Evolutionary conservation across 2,888 invertebrate genomes (phyloP).

Genomic region (Orthonychiurus folsomi): DNA sequence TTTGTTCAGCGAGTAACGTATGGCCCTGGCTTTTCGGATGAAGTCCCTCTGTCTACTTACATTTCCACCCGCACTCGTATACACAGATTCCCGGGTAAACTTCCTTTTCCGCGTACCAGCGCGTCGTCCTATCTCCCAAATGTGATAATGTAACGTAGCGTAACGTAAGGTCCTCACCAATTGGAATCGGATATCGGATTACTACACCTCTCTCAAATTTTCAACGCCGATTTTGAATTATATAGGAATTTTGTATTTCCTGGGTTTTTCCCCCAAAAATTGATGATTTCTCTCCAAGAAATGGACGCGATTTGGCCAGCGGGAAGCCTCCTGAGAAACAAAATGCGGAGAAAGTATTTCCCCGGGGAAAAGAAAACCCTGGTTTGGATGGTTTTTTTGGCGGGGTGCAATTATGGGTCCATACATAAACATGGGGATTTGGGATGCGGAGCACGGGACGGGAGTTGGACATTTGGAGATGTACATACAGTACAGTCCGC

Average conservation of each 20-base stretch:
- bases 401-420: no score
- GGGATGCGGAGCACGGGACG: background rate
- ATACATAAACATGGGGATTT: background rate
- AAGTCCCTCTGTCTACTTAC: background rate
- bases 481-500: no score
- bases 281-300: no score
- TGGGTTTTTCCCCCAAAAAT: no score
- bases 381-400: background rate
- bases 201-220: no score
- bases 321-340: no score
- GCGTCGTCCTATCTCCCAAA: background rate
- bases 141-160: constrained; percentile 3
- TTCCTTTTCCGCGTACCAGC: no score
- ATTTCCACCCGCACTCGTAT: background rate
- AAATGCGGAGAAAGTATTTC: no score
- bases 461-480: background rate
- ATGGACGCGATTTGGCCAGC: no score
- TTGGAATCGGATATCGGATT: constrained; percentile 1
- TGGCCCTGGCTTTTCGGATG: background rate
- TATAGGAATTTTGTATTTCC: no score
- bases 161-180: no score
- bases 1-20: background rate
- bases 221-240: no score
- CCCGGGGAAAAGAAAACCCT: background rate
- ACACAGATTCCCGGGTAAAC: background rate